Percentiles rank a stretch among this genome's conserved stretches.
These are phyloP conservation scores for Chaetura pelagica DNA, from an alignment of 2,113 vertebrate genomes.

Conservation along the genomic window DNA sequence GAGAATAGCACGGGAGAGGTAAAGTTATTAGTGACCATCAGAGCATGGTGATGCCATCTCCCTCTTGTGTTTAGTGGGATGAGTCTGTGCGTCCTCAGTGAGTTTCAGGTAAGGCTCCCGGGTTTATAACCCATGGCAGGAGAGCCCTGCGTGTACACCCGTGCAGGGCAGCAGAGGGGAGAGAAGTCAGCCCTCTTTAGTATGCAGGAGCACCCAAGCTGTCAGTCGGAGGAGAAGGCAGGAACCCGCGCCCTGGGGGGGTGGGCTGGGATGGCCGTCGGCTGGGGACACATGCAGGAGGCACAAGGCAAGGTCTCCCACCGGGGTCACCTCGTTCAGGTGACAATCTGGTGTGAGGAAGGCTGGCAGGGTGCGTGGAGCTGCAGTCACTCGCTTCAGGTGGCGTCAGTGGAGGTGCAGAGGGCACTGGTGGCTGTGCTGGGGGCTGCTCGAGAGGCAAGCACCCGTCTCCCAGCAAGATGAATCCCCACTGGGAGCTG, in stretches of 20 bases:
- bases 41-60: constrained; percentile 61
- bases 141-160: neutral
- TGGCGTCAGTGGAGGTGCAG: neutral
- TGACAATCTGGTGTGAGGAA: neutral
- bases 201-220: neutral
- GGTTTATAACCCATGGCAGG: neutral
- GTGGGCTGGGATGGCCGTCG: accelerated
- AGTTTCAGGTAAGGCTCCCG: constrained; percentile 3
- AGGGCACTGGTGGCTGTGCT: neutral
- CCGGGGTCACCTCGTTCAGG: neutral
- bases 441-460: accelerated
- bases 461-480: neutral
- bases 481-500: neutral
- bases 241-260: neutral
- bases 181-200: neutral
- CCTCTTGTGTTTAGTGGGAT: constrained; percentile 14
- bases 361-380: neutral
- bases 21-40: constrained; percentile 68
- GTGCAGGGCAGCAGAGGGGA: neutral
- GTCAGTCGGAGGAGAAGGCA: neutral
- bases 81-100: neutral
- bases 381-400: accelerated
- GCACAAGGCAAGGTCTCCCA: neutral
- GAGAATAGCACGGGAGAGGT: constrained; percentile 66
- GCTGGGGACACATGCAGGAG: accelerated